A percentile compares a stretch with the other conserved stretches of the same genome.
Conservation (phyloP, 2,797 vertebrate genomes). For the Sebastolobus alascanus region DNA sequence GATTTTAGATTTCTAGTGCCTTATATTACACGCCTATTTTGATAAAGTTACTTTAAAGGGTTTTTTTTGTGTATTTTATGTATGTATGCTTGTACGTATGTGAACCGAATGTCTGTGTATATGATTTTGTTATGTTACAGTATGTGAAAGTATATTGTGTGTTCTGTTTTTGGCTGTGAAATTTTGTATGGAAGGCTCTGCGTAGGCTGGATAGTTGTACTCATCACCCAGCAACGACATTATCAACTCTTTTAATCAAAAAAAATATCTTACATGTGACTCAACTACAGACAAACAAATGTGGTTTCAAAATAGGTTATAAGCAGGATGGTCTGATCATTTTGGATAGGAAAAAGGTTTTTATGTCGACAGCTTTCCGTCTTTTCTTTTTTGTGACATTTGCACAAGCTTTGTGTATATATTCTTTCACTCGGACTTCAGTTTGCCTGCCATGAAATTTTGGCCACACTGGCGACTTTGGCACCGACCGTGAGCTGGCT, state of each 20-base stretch:
- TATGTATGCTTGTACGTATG: constrained; percentile 63
- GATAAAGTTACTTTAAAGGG: constrained; percentile 85
- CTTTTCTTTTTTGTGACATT: constrained; percentile 45
- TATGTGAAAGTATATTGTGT: constrained; percentile 59
- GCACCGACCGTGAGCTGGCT: constrained; percentile 52
- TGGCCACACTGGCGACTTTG: constrained; percentile 38
- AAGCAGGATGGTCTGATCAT: constrained; percentile 21
- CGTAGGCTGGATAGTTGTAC: constrained; percentile 43
- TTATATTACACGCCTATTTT: constrained; percentile 99
- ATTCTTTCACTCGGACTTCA: constrained; percentile 55
- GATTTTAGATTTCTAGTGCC: constrained; percentile 98
- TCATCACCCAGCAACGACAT: constrained; percentile 55
- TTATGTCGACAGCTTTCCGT: constrained; percentile 38
- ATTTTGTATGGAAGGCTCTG: constrained; percentile 56
- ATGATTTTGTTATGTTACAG: constrained; percentile 70
- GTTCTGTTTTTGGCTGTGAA: constrained; percentile 63
- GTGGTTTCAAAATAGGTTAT: constrained; percentile 36
- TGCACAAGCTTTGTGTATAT: constrained; percentile 61
- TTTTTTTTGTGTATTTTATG: constrained; percentile 78
- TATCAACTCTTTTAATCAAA: constrained; percentile 35
- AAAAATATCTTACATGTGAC: constrained; percentile 20
- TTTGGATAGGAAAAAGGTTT: constrained; percentile 25
- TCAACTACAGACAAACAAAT: constrained; percentile 40
- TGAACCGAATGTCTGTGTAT: constrained; percentile 60
- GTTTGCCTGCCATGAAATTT: constrained; percentile 49